These are phyloP conservation scores for Scomber colias DNA, from an alignment of 2,113 vertebrate genomes.

Conservation along the genomic window DNA sequence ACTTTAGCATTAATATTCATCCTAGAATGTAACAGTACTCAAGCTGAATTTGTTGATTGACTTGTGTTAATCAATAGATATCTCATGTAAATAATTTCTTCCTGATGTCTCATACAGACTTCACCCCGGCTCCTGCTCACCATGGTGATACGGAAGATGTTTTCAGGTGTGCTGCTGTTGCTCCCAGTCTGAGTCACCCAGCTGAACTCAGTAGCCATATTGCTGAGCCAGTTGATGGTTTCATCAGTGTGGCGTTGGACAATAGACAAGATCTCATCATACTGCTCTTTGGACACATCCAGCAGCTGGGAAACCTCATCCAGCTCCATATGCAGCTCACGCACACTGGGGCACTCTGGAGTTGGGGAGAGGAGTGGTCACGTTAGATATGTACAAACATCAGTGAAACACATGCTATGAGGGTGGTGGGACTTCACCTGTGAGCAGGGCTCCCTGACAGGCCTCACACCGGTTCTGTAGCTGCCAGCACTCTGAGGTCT, in stretches of 20 bases:
- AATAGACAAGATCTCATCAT: slow-evolving; percentile 88
- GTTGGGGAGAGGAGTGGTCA: slow-evolving; percentile 20
- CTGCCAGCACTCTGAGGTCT: slow-evolving; percentile 89
- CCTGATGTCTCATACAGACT: no score
- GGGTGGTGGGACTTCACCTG: slow-evolving; percentile 81
- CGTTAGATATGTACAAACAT: background rate
- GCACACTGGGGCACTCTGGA: slow-evolving; percentile 88
- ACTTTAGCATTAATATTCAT: no score
- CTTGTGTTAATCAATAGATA: no score
- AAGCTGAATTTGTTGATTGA: no score
- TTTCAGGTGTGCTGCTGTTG: slow-evolving; percentile 75
- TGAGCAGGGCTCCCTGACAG: slow-evolving; percentile 88
- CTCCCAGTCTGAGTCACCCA: slow-evolving; percentile 89
- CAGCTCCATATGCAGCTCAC: slow-evolving; percentile 88
- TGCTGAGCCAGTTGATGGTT: slow-evolving; percentile 84
- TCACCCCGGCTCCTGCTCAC: slow-evolving; percentile 71
- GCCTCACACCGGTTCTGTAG: slow-evolving; percentile 89
- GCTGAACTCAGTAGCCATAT: slow-evolving; percentile 89
- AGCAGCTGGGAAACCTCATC: slow-evolving; percentile 88
- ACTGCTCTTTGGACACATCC: slow-evolving; percentile 89
- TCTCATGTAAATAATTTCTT: no score
- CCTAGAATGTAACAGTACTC: no score
- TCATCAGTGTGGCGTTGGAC: slow-evolving; percentile 89
- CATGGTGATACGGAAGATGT: slow-evolving; percentile 86
- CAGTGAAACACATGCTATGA: background rate